Percentiles rank a stretch among this genome's conserved stretches.
phyloP scores from a whole-genome alignment of 2,797 vertebrate genomes.

The Poeciliopsis paucimaculata region DNA sequence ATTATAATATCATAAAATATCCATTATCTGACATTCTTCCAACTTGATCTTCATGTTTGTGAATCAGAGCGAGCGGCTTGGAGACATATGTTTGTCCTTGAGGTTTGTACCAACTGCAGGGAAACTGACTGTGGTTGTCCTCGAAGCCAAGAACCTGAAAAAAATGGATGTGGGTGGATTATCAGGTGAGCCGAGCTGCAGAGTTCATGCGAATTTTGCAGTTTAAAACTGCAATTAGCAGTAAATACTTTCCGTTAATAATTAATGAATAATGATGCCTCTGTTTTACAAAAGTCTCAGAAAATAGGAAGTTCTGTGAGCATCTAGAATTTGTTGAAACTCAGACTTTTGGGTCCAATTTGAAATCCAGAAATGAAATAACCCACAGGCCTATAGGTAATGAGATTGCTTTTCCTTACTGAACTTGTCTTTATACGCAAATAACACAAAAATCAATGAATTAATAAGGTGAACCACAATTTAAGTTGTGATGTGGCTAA shows the following conservation, averaged over 20 bases:
- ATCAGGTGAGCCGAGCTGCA: conserved; percentile 83
- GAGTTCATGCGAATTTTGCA: neutral
- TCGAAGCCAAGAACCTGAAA: conserved; percentile 98
- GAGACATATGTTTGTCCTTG: conserved; percentile 97
- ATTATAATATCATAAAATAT: neutral
- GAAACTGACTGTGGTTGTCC: conserved; percentile 94
- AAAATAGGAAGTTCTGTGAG: neutral
- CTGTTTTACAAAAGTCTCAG: neutral
- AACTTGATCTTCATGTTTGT: conserved; percentile 34
- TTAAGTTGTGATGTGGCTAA: neutral
- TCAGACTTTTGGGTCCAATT: neutral
- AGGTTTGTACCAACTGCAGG: conserved; percentile 97
- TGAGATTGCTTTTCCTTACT: neutral
- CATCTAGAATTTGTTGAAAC: neutral
- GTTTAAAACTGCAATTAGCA: neutral
- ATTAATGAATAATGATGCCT: neutral
- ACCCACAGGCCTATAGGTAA: neutral
- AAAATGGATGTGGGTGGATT: conserved; percentile 99
- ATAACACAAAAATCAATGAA: neutral
- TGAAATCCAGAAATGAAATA: neutral
- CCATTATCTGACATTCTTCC: neutral
- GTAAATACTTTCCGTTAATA: neutral
- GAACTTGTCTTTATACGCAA: neutral
- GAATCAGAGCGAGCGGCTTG: conserved; percentile 91
- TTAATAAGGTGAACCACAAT: neutral